A percentile compares a stretch with the other conserved stretches of the same genome.
phyloP scores from a whole-genome alignment of 2,797 vertebrate species.

The Bryconaethiops microstoma region DNA sequence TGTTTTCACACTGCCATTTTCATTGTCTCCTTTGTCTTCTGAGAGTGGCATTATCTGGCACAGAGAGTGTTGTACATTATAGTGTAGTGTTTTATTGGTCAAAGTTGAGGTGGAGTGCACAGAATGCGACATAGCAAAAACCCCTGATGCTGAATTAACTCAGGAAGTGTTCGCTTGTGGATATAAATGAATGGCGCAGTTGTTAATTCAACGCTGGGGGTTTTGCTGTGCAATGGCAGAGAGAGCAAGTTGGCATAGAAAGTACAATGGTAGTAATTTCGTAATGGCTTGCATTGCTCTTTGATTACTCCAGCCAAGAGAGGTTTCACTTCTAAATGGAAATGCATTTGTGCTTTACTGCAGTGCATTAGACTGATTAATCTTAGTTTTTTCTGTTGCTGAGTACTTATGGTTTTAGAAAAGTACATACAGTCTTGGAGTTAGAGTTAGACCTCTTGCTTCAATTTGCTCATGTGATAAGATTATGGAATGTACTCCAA shows the following conservation, averaged over 20 bases:
- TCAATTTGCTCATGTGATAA: slow-evolving; percentile 27
- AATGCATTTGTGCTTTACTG: slow-evolving; percentile 59
- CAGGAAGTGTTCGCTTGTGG: slow-evolving; percentile 11
- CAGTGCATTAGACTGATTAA: slow-evolving; percentile 65
- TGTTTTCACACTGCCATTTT: slow-evolving; percentile 21
- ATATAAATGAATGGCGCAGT: slow-evolving; percentile 28
- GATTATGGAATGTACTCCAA: slow-evolving; percentile 19
- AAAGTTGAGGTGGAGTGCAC: slow-evolving; percentile 15
- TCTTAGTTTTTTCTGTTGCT: slow-evolving; percentile 47
- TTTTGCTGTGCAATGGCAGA: slow-evolving; percentile 37
- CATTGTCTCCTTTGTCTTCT: slow-evolving; percentile 13
- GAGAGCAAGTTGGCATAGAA: slow-evolving; percentile 48
- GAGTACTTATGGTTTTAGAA: slow-evolving; percentile 44
- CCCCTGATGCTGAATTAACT: slow-evolving; percentile 19
- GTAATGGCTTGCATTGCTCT: slow-evolving; percentile 60
- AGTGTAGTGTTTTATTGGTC: slow-evolving; percentile 30
- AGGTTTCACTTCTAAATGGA: slow-evolving; percentile 54
- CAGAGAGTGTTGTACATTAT: slow-evolving; percentile 32
- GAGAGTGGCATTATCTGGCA: slow-evolving; percentile 43
- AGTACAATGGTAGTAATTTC: slow-evolving; percentile 57
- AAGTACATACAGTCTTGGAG: slow-evolving; percentile 30
- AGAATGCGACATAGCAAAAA: not conserved
- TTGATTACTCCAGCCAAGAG: slow-evolving; percentile 57
- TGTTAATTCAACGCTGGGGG: slow-evolving; percentile 30
- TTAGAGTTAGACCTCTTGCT: slow-evolving; percentile 15